A percentile compares a stretch with the other conserved stretches of the same genome.
Conservation (phyloP, 1,140 invertebrate genomes). For the Steinernema khuongi region DNA sequence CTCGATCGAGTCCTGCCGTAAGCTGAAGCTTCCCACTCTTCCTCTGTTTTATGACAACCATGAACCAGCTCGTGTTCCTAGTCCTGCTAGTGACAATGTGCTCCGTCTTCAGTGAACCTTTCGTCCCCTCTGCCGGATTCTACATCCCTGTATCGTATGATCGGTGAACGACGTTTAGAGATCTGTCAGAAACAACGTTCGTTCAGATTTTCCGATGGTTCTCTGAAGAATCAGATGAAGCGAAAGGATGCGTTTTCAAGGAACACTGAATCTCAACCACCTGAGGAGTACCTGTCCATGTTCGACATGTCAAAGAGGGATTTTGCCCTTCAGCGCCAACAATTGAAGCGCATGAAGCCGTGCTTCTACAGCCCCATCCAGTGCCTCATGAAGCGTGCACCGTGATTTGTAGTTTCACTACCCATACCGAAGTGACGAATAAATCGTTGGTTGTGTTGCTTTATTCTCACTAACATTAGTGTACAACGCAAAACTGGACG, state of each 20-base stretch:
- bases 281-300: neutral
- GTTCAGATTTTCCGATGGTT: neutral
- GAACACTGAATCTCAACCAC: neutral
- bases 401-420: too few relatives aligned
- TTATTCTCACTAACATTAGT: too few relatives aligned
- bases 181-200: neutral
- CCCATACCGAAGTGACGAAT: too few relatives aligned
- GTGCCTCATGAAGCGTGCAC: slow-evolving; percentile 27
- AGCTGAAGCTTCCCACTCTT: neutral
- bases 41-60: neutral
- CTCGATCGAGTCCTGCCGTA: neutral
- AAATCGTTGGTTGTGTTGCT: too few relatives aligned
- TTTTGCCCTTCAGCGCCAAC: neutral
- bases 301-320: neutral
- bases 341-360: slow-evolving; percentile 26
- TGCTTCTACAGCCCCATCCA: slow-evolving; percentile 35
- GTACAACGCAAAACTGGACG: too few relatives aligned
- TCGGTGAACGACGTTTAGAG: neutral
- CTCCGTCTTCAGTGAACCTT: neutral
- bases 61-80: neutral
- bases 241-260: neutral
- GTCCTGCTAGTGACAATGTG: neutral
- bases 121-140: neutral
- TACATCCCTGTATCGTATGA: neutral
- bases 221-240: neutral